Conservation (phyloP, 2,888 invertebrate species). For the Meloe dianella region DNA sequence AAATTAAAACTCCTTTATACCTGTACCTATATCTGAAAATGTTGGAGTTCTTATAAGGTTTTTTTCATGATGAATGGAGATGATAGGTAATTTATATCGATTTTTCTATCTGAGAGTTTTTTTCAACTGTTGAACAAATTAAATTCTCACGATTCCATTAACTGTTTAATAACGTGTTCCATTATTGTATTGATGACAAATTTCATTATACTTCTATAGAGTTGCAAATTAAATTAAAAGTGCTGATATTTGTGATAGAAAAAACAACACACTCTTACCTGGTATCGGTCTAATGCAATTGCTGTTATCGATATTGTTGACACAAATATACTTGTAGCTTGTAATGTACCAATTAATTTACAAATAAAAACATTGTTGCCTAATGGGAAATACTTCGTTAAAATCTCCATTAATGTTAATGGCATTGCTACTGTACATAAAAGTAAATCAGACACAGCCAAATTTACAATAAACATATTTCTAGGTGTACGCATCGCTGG, state of each 20-base stretch:
- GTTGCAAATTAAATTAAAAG: background rate
- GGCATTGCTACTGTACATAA: constrained; percentile 91
- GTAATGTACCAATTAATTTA: constrained; percentile 84
- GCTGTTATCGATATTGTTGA: constrained; percentile 94
- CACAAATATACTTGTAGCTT: constrained; percentile 90
- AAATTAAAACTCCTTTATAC: too few relatives aligned
- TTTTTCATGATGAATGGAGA: too few relatives aligned
- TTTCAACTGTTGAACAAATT: too few relatives aligned
- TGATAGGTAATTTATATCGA: background rate
- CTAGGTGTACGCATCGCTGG: constrained; percentile 89
- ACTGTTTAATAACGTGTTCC: too few relatives aligned
- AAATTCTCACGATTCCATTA: too few relatives aligned
- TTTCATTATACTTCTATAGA: too few relatives aligned
- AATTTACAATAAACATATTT: constrained; percentile 92
- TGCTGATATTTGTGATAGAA: background rate
- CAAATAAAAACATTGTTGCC: constrained; percentile 80
- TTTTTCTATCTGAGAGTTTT: too few relatives aligned
- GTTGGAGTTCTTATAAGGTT: constrained; percentile 10
- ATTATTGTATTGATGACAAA: too few relatives aligned
- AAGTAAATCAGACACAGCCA: constrained; percentile 84
- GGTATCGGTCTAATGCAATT: constrained; percentile 84
- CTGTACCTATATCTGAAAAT: too few relatives aligned
- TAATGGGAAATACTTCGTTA: constrained; percentile 86
- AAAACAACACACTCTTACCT: constrained; percentile 60
- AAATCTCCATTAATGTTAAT: constrained; percentile 83